Percentiles rank a stretch among this genome's conserved stretches.
phyloP scores from a whole-genome alignment of 1,140 invertebrate genomes.

The Halictus rubicundus region DNA sequence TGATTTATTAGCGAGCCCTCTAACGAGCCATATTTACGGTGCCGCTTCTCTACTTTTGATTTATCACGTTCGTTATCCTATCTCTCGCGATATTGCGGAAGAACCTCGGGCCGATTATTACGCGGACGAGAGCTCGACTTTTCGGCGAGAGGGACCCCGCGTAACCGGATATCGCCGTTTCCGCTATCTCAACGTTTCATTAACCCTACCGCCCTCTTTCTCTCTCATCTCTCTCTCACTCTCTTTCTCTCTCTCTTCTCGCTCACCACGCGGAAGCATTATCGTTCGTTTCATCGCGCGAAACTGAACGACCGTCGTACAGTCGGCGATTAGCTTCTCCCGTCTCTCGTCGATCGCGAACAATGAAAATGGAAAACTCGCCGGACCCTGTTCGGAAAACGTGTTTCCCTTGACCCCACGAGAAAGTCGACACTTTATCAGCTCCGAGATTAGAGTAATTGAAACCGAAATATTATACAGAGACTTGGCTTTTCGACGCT shows the following conservation, averaged over 20 bases:
- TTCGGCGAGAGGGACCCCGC: constrained; percentile 4
- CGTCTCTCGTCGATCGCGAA: constrained; percentile 6
- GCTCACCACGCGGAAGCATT: background rate
- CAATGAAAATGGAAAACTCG: background rate
- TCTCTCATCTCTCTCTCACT: too few species aligned
- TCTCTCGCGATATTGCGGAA: background rate
- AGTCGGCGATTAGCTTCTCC: constrained; percentile 24
- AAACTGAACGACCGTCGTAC: constrained; percentile 18
- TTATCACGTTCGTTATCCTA: constrained; percentile 35
- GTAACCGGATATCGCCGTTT: constrained; percentile 16
- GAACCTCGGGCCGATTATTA: constrained; percentile 28
- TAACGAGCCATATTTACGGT: constrained; percentile 33
- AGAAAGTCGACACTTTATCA: too few species aligned
- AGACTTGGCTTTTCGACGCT: too few species aligned
- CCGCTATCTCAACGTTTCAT: constrained; percentile 49
- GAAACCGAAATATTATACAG: too few species aligned
- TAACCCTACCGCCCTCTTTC: background rate
- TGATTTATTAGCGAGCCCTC: constrained; percentile 22
- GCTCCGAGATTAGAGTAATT: too few species aligned
- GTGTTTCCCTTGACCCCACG: too few species aligned
- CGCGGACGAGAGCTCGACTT: constrained; percentile 8
- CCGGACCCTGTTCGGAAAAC: background rate
- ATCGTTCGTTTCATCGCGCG: constrained; percentile 42
- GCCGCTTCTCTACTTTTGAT: constrained; percentile 8
- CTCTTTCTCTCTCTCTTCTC: background rate